Evolutionary conservation across 2,888 invertebrate genomes (phyloP).

Genomic region (Drosophila kuntzei): DNA sequence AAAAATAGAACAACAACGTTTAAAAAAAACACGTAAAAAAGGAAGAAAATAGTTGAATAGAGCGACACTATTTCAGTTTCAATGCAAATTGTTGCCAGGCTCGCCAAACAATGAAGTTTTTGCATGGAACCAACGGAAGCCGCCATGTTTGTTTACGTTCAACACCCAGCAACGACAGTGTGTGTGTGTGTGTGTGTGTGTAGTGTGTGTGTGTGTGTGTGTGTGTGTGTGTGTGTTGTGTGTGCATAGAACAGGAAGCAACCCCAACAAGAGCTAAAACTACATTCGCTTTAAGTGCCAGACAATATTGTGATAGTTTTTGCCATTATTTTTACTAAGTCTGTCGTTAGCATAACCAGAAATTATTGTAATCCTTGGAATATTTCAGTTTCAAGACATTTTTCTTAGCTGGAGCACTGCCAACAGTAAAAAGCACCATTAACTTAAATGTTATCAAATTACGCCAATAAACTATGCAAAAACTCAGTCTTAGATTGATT

Average conservation of each 20-base stretch:
- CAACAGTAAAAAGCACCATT: neutral
- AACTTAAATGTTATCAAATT: neutral
- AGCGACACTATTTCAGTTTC: constrained; percentile 53
- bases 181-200: constrained; percentile 14
- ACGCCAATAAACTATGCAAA: neutral
- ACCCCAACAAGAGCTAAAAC: constrained; percentile 17
- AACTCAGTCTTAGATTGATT: neutral
- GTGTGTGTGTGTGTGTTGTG: constrained; percentile 15
- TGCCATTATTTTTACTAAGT: constrained; percentile 25
- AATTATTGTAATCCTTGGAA: neutral
- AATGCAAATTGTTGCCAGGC: constrained; percentile 47
- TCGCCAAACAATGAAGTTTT: constrained; percentile 32
- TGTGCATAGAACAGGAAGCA: constrained; percentile 11
- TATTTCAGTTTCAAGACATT: neutral
- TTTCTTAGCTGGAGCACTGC: neutral
- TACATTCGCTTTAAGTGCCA: constrained; percentile 25
- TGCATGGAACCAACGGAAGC: constrained; percentile 37
- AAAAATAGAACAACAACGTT: constrained; percentile 37
- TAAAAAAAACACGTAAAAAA: constrained; percentile 21
- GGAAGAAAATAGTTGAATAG: constrained; percentile 24
- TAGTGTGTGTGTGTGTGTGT: constrained; percentile 15
- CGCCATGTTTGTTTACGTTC: constrained; percentile 55
- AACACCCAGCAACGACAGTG: constrained; percentile 32
- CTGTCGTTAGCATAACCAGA: constrained; percentile 12
- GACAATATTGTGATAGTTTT: constrained; percentile 34